Conservation (phyloP, 2,113 vertebrate genomes). For the Oceanites oceanicus region DNA sequence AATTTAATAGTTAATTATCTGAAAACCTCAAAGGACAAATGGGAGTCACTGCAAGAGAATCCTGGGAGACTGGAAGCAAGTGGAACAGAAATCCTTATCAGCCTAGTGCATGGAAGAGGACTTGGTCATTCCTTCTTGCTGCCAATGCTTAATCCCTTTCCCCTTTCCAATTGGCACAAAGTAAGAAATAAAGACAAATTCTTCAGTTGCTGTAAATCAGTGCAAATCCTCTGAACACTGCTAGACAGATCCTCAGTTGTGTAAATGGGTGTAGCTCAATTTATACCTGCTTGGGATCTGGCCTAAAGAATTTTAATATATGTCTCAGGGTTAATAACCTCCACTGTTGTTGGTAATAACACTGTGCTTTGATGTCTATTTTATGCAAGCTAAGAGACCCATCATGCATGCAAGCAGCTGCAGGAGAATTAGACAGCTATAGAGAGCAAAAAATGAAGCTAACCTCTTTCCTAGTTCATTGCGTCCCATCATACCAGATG, state of each 20-base stretch:
- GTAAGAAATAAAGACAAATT: background rate
- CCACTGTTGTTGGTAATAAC: conserved; percentile 37
- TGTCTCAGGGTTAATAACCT: conserved; percentile 39
- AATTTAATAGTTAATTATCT: conserved; percentile 25
- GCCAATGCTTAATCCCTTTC: background rate
- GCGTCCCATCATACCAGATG: conserved; percentile 72
- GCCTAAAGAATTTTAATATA: conserved; percentile 47
- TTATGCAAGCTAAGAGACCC: conserved; percentile 38
- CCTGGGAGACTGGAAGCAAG: background rate
- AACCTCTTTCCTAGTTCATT: conserved; percentile 88
- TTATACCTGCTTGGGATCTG: conserved; percentile 20
- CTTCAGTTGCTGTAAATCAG: background rate
- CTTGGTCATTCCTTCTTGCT: background rate
- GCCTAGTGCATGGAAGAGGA: background rate
- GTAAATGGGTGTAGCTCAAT: conserved; percentile 35
- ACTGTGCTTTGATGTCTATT: conserved; percentile 36
- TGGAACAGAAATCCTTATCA: background rate
- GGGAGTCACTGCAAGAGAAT: conserved; percentile 3
- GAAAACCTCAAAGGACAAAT: conserved; percentile 38
- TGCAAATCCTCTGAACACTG: background rate
- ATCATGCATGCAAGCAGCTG: conserved; percentile 25
- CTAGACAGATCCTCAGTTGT: background rate
- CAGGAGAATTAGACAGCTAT: background rate
- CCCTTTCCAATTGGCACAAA: background rate
- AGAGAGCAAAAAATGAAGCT: conserved; percentile 15